Conservation (phyloP, 2,113 vertebrate species). For the Melozone crissalis region DNA sequence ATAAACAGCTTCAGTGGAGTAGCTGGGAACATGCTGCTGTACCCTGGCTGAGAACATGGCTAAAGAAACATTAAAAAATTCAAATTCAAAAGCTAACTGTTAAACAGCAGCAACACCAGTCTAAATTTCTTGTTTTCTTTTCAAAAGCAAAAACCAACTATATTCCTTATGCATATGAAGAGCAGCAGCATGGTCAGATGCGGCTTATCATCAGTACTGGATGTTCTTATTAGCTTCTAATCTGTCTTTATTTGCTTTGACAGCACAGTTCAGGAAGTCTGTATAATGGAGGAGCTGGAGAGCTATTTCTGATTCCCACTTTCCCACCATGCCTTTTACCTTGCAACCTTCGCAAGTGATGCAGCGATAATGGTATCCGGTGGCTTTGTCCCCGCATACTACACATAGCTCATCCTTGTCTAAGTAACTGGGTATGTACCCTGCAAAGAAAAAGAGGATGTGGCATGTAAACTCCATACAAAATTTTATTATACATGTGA, state of each 20-base stretch:
- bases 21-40: not conserved
- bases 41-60: not conserved
- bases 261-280: not conserved
- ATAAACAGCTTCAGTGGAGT: not conserved
- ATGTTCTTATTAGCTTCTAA: constrained; percentile 20
- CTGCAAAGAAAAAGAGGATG: constrained; percentile 72
- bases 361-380: constrained; percentile 98
- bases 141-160: not conserved
- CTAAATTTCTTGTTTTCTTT: not conserved
- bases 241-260: not conserved
- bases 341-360: constrained; percentile 99
- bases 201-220: not conserved
- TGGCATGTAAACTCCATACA: not conserved
- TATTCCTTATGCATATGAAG: constrained; percentile 21
- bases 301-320: constrained; percentile 30
- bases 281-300: constrained; percentile 5
- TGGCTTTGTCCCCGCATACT: constrained; percentile 98
- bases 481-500: not conserved
- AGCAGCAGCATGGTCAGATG: not conserved
- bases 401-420: constrained; percentile 99
- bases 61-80: not conserved
- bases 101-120: not conserved
- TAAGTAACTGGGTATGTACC: constrained; percentile 99
- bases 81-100: not conserved
- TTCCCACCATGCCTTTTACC: constrained; percentile 74